A percentile compares a stretch with the other conserved stretches of the same genome.
Conservation (phyloP, 2,888 invertebrate species). For the Psylliodes chrysocephalus region DNA sequence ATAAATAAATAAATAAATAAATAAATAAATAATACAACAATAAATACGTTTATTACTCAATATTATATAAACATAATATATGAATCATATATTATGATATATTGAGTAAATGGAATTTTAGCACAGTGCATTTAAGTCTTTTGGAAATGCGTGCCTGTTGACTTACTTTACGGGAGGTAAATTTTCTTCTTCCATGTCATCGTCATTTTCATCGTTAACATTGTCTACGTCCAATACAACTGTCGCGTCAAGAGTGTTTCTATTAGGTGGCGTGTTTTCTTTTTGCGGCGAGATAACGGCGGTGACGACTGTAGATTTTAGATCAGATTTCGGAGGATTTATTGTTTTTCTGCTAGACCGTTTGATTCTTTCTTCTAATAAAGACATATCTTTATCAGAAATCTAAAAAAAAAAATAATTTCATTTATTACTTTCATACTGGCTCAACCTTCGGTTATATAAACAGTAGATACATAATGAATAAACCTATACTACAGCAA, state of each 20-base stretch:
- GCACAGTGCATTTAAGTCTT: too few species aligned
- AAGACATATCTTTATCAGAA: conserved; percentile 92
- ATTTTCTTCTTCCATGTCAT: conserved; percentile 52
- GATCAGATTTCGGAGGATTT: conserved; percentile 46
- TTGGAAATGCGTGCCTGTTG: background rate
- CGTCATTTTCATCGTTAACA: conserved; percentile 56
- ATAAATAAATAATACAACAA: too few species aligned
- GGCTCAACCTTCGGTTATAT: too few species aligned
- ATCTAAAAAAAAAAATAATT: conserved; percentile 71
- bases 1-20: too few species aligned
- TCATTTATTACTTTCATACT: too few species aligned
- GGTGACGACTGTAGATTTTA: conserved; percentile 38
- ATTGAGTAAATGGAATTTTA: too few species aligned
- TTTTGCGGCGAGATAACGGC: conserved; percentile 40
- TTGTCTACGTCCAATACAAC: conserved; percentile 17
- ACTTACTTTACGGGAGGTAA: conserved; percentile 52
- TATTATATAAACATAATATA: too few species aligned
- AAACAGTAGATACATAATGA: too few species aligned
- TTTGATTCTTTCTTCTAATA: conserved; percentile 96
- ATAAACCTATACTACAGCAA: too few species aligned
- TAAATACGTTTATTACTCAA: too few species aligned
- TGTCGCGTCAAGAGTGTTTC: conserved; percentile 22
- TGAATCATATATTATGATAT: too few species aligned
- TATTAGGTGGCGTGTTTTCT: conserved; percentile 41
- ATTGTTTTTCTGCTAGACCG: conserved; percentile 79